Percentiles rank a stretch among this genome's conserved stretches.
phyloP scores from a whole-genome alignment of 2,888 invertebrate species.

The Venusia cambrica region DNA sequence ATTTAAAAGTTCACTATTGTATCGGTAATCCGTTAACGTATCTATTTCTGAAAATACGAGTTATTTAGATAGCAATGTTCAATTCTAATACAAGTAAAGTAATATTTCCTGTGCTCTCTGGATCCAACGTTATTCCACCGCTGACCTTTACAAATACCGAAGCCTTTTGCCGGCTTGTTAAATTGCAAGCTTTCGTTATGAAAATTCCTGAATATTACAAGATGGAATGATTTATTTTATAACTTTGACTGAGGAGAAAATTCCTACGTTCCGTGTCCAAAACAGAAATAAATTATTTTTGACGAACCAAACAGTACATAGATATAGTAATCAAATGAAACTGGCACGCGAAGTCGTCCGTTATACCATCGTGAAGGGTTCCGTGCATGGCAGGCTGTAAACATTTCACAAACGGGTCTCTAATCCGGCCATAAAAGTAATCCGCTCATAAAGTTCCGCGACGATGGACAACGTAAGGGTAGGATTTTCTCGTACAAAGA shows the following conservation, averaged over 20 bases:
- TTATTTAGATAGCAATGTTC: too few species aligned
- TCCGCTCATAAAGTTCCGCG: constrained; percentile 78
- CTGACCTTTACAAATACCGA: constrained; percentile 44
- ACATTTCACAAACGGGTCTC: constrained; percentile 76
- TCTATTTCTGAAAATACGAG: too few species aligned
- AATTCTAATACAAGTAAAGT: too few species aligned
- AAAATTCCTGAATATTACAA: constrained; percentile 54
- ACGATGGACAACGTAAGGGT: constrained; percentile 79
- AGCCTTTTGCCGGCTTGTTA: constrained; percentile 42
- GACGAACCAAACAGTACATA: too few species aligned
- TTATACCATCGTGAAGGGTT: constrained; percentile 39
- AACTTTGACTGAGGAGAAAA: constrained; percentile 45
- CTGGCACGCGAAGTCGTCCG: constrained; percentile 17
- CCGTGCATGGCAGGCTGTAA: constrained; percentile 64
- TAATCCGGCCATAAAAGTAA: constrained; percentile 79
- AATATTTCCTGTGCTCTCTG: constrained; percentile 28
- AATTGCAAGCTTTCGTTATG: constrained; percentile 54
- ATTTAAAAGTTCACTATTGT: too few species aligned
- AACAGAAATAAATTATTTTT: too few species aligned
- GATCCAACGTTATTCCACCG: constrained; percentile 34
- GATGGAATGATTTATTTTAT: constrained; percentile 47
- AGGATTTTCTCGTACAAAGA: constrained; percentile 76
- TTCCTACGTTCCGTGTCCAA: too few species aligned
- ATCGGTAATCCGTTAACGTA: too few species aligned
- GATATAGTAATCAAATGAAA: constrained; percentile 6